Evolutionary conservation across 2,113 vertebrate genomes (phyloP).

Genomic region (Ailuropoda melanoleuca): DNA sequence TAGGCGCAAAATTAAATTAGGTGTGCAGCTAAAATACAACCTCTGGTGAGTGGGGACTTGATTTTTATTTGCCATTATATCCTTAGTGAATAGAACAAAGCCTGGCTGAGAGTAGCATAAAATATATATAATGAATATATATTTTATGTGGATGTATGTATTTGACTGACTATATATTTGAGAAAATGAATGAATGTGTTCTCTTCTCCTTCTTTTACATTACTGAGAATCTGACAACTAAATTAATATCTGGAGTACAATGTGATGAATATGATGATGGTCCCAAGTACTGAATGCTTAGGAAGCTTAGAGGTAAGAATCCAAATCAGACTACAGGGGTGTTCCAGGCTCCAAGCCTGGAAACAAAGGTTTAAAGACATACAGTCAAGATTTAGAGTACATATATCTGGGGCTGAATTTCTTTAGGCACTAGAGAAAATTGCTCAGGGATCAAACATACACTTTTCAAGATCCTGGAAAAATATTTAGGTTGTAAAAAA

Average conservation of each 20-base stretch:
- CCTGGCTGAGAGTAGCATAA: neutral
- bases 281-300: neutral
- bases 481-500: neutral
- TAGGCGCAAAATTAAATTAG: slow-evolving; percentile 2
- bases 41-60: neutral
- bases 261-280: neutral
- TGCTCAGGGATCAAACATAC: neutral
- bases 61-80: neutral
- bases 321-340: neutral
- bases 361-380: neutral
- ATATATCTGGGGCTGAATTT: neutral
- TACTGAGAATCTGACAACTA: neutral
- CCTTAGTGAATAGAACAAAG: neutral
- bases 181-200: neutral
- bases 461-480: neutral
- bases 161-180: neutral
- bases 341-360: neutral
- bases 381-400: neutral
- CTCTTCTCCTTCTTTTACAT: neutral
- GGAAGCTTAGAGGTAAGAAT: neutral
- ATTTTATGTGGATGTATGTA: neutral
- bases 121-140: neutral
- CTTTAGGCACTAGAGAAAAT: neutral
- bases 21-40: neutral
- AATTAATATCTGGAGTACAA: neutral